phyloP scores from a whole-genome alignment of 2,888 invertebrate species.

The Acrobasis repandana region DNA sequence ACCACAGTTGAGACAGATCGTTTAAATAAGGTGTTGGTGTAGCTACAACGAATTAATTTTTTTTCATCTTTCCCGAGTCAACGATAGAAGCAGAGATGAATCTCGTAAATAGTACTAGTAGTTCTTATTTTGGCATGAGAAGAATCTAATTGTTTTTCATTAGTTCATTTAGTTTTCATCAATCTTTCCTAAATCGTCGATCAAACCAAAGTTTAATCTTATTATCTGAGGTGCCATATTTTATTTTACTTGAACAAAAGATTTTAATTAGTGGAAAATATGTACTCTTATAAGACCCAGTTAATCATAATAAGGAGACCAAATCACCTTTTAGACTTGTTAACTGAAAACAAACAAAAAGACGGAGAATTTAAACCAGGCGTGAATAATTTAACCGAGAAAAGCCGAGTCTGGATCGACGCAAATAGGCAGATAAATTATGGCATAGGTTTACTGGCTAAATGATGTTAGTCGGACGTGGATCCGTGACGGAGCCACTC shows the following conservation, averaged over 20 bases:
- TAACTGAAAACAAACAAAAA: conserved; percentile 13
- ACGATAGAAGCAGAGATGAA: too few species aligned
- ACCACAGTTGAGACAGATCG: background rate
- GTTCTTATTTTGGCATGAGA: too few species aligned
- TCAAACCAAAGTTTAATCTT: too few species aligned
- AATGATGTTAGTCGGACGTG: conserved; percentile 62
- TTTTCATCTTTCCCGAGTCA: too few species aligned
- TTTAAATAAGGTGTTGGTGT: background rate
- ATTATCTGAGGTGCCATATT: too few species aligned
- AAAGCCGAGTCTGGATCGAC: conserved; percentile 18
- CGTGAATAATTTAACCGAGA: conserved; percentile 22
- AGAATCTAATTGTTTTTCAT: too few species aligned
- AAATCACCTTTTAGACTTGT: conserved; percentile 6
- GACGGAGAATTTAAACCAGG: conserved; percentile 24
- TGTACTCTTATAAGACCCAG: background rate
- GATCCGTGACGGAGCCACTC: conserved; percentile 59
- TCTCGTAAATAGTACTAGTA: too few species aligned
- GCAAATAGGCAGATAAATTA: conserved; percentile 22
- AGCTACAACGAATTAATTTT: too few species aligned
- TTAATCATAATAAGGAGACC: conserved; percentile 4
- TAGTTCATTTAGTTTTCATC: too few species aligned
- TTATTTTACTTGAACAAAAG: too few species aligned
- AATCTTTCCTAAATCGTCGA: too few species aligned
- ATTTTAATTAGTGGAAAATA: too few species aligned
- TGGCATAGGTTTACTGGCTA: conserved; percentile 35